phyloP scores from a whole-genome alignment of 2,113 vertebrate species.

The Climacteris rufus region DNA sequence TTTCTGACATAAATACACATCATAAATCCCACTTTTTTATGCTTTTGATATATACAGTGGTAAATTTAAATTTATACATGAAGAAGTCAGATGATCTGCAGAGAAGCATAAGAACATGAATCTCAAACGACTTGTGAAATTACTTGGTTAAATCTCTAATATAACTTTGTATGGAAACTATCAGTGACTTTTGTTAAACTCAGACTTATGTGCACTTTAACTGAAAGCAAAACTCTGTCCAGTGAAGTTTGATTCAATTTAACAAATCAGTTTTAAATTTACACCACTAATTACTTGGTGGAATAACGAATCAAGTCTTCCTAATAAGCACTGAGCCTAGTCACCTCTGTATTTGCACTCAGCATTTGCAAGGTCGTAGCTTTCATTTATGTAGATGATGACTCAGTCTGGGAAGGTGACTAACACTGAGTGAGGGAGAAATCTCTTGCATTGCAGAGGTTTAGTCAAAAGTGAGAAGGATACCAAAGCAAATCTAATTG shows the following conservation, averaged over 20 bases:
- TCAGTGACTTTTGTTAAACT: not conserved
- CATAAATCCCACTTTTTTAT: not conserved
- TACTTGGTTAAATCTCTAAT: not conserved
- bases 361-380: not conserved
- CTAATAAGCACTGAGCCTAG: not conserved
- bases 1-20: accelerated
- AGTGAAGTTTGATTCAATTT: not conserved
- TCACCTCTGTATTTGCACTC: not conserved
- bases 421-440: not conserved
- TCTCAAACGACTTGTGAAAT: not conserved
- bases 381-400: not conserved
- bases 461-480: not conserved
- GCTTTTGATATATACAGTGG: not conserved
- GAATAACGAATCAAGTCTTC: not conserved
- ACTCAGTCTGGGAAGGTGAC: not conserved
- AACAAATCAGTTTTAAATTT: not conserved
- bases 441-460: not conserved
- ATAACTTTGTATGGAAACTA: not conserved
- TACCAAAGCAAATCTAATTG: not conserved
- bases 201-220: not conserved
- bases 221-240: not conserved
- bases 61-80: not conserved
- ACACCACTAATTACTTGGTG: not conserved
- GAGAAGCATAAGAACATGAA: not conserved
- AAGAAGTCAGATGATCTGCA: not conserved